Evolutionary conservation across 2,113 vertebrate genomes (phyloP).

Genomic region (Conger conger): DNA sequence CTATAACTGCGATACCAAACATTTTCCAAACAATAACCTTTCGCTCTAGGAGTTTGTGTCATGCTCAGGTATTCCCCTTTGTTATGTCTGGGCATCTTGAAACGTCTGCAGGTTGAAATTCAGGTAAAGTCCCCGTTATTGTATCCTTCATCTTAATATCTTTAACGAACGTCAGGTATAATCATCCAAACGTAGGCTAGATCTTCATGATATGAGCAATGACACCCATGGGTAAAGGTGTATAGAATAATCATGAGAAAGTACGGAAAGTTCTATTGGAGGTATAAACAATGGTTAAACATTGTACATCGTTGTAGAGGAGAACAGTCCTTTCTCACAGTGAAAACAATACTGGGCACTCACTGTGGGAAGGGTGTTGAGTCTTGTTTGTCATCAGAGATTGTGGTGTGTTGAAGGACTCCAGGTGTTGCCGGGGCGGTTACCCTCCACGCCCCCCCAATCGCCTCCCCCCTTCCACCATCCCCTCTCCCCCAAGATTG

Average conservation of each 20-base stretch:
- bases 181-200: too few species aligned
- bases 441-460: slow-evolving; percentile 18
- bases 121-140: neutral
- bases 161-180: neutral
- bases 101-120: neutral
- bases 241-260: neutral
- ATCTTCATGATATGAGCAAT: too few species aligned
- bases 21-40: neutral
- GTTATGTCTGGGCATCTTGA: neutral
- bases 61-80: neutral
- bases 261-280: neutral
- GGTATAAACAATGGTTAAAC: neutral
- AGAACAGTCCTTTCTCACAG: slow-evolving; percentile 40
- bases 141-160: neutral
- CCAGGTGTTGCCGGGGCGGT: slow-evolving; percentile 68
- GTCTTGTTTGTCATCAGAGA: slow-evolving; percentile 69
- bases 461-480: neutral
- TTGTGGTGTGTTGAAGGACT: slow-evolving; percentile 60
- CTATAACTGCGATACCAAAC: neutral
- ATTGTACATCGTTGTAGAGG: slow-evolving; percentile 12
- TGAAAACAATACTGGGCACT: slow-evolving; percentile 53
- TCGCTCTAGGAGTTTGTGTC: neutral
- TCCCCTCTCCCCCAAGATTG: neutral
- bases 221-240: neutral
- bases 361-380: slow-evolving; percentile 45